Evolutionary conservation across 1,140 invertebrate species (phyloP).

Genomic region (Megalonaias nervosa): DNA sequence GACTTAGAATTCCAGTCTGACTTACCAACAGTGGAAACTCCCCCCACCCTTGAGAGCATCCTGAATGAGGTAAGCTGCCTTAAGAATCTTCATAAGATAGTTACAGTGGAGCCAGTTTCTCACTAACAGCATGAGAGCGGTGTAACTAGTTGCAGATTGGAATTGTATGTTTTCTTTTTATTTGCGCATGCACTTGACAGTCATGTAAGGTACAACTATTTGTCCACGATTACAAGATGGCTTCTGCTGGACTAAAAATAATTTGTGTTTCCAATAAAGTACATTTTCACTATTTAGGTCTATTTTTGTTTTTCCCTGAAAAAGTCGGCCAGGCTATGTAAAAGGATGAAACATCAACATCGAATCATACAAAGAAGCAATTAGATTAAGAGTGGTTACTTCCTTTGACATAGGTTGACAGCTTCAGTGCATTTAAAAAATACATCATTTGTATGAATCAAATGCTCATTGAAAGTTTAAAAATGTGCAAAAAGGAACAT

Average conservation of each 20-base stretch:
- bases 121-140: not conserved
- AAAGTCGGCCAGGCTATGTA: too few species aligned
- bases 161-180: too few species aligned
- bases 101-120: not conserved
- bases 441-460: too few species aligned
- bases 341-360: not conserved
- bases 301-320: not conserved
- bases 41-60: conserved; percentile 89
- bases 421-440: too few species aligned
- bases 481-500: too few species aligned
- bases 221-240: not conserved
- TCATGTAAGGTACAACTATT: not conserved
- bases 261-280: too few species aligned
- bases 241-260: not conserved
- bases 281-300: not conserved
- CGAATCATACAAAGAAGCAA: too few species aligned
- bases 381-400: too few species aligned
- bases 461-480: too few species aligned
- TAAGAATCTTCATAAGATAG: not conserved
- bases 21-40: conserved; percentile 82
- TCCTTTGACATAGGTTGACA: too few species aligned
- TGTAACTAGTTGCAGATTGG: not conserved
- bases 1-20: conserved; percentile 83
- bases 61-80: conserved; percentile 78
- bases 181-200: not conserved